phyloP scores from a whole-genome alignment of 2,888 invertebrate genomes.

The Caenorhabditis parvicauda region DNA sequence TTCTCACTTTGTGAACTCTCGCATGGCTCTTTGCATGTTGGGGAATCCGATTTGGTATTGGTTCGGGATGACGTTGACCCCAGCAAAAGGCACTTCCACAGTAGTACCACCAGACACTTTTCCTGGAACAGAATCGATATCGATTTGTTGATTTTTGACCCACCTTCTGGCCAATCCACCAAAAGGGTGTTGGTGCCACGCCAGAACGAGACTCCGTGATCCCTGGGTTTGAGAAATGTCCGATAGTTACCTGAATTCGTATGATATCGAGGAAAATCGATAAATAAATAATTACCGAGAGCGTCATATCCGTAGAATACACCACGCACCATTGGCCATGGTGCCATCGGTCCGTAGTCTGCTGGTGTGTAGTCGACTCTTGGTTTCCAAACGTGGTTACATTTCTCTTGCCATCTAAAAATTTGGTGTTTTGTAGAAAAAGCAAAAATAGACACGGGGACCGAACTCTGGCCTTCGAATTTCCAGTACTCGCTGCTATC shows the following conservation, averaged over 20 bases:
- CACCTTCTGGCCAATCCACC: conserved; percentile 55
- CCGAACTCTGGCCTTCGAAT: no score
- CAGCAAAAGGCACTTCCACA: conserved; percentile 49
- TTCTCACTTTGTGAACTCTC: conserved; percentile 38
- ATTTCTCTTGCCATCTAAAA: conserved; percentile 50
- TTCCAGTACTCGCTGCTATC: no score
- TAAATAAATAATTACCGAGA: conserved; percentile 20
- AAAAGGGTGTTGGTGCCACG: conserved; percentile 52
- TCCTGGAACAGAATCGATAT: conserved; percentile 12
- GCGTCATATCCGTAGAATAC: conserved; percentile 54
- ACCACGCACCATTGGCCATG: conserved; percentile 51
- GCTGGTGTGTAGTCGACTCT: conserved; percentile 46
- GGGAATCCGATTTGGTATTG: conserved; percentile 53
- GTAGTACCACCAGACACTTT: conserved; percentile 49
- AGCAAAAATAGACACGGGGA: background rate
- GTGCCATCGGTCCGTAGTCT: conserved; percentile 42
- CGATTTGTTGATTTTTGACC: background rate
- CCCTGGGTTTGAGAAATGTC: conserved; percentile 49
- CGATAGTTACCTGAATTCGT: conserved; percentile 30
- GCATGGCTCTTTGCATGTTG: conserved; percentile 36
- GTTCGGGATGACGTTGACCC: conserved; percentile 44
- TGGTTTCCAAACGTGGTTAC: conserved; percentile 49
- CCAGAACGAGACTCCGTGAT: conserved; percentile 56
- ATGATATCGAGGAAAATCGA: background rate
- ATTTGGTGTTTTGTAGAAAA: background rate